Conservation (phyloP, 2,888 invertebrate species). For the Cantharis rustica region DNA sequence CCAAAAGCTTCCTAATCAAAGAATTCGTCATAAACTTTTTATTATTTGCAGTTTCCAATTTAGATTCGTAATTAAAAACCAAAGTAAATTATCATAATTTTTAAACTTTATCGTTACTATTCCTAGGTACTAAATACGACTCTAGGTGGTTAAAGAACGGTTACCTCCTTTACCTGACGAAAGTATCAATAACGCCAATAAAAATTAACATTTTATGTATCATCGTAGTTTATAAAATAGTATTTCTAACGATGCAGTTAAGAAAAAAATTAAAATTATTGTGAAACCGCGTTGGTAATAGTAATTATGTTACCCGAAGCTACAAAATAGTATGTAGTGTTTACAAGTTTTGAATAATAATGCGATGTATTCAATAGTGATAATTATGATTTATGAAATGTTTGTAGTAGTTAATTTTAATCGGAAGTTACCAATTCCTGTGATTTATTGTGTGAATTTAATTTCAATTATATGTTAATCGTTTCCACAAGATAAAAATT, state of each 20-base stretch:
- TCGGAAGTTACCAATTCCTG: not conserved
- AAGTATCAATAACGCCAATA: not conserved
- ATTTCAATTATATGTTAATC: not conserved
- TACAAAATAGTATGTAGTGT: not conserved
- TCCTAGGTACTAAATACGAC: not conserved
- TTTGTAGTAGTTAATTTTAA: not conserved
- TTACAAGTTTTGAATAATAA: not conserved
- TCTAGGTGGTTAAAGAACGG: not conserved
- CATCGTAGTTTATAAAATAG: not conserved
- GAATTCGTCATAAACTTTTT: too few relatives aligned
- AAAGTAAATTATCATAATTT: not conserved
- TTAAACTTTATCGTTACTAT: not conserved
- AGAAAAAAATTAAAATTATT: not conserved
- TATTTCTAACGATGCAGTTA: not conserved
- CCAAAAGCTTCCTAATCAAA: too few relatives aligned
- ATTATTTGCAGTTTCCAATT: not conserved
- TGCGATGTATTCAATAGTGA: not conserved
- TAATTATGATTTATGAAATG: not conserved
- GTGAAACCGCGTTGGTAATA: not conserved
- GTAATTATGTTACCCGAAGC: not conserved
- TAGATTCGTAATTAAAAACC: not conserved
- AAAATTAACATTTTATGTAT: not conserved
- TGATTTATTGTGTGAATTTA: not conserved
- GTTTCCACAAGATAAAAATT: not conserved
- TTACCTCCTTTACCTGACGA: not conserved